Evolutionary conservation across 92 coral and sea anemone species (phyloP), one percentile per base, ranked within the genome.

Genomic region (Phenganax subtilis): DNA sequence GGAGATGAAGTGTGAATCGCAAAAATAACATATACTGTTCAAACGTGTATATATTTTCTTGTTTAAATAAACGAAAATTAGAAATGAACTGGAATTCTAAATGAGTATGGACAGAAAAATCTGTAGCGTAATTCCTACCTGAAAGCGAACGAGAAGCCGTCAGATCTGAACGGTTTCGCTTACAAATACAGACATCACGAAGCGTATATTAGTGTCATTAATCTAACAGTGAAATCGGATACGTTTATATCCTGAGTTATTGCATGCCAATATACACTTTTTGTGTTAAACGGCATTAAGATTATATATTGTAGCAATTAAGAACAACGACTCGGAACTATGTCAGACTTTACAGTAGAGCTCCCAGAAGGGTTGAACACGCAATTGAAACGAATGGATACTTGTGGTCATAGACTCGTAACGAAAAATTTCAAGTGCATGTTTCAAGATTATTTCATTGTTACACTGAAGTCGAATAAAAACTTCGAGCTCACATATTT

Each of bases 181-280:
- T 51, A 47, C 65, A 16, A 30, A 29, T 10, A 55, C 27, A 54
- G 47, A 14, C 11, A n/a, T 54, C 80, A 75, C 56, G 80, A 55
- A 27, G 51, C 51, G 16, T 75, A 75, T 75, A 75, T 54, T 9
- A 12, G 12, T 53, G 61, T n/a, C 77, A 53, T 73, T 55, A 55
- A 75, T 15, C 15, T 30, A 73, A 73, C 60, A 75, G 66, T 75
- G 80, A 55, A 54, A 75, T 75, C 64, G 80, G 80, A 75, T 75
- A 75, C 57, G 66, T 44, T 51, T 9, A 25, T 75, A 75, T 75
- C 80, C 80, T 75, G 80, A 55, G 6, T 52, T 64, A 44, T 64
- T 16, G 37, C 12, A 64, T 16, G 70, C 70, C 9, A 27, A 27
- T 68, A 28, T 8, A 68, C 73, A 37, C 47, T 37, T 37, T 68